Base-by-base conservation (phyloP, 2,113 vertebrate genomes). In the Pionites leucogaster region DNA sequence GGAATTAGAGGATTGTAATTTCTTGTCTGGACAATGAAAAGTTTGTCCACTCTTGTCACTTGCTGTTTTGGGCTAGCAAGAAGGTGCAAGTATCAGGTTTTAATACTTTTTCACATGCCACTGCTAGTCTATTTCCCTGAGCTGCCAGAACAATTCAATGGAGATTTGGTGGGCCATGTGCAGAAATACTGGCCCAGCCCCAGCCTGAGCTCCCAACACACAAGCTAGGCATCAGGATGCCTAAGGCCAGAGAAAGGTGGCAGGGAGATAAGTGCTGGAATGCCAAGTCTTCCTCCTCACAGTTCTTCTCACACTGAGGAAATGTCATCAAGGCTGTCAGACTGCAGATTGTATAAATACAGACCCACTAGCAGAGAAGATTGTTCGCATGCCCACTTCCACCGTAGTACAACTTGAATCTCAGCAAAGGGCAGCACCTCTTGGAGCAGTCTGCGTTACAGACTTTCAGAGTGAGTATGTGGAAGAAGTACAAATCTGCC, bases 381-480 rank as follows among this genome's bases (percentile, higher is more conserved):
- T n/a, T 63, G 0, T 7, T 78, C 33, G 1, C 11, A 14, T 57
- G 33, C 12, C 27, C 22, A 27, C 37, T 7, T 13, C 22, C 33
- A 24, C 1, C 39, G 7, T 37, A 15, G 16, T 8, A 7, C 17
- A 50, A 17, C 4, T 0, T 10, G 46, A 60, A 55, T 10, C 16
- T 68, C 41, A 29, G 37, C 31, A 81, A 74, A 42, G 0, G 8
- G 18, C 31, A 57, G 7, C 14, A 23, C 2, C 4, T 63, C 17
- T 16, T 16, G 15, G 9, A 46, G 4, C 17, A 63, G 9, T 37
- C 59, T 86, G 22, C 18, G 41, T 69, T 49, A 42, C 2, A 47
- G 31, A 7, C 6, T 65, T 10, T 62, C 16, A 80, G 13, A 2
- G 7, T 52, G 16, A 27, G 8, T 62, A 2, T 0, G 0, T 42